Evolutionary conservation across 1,140 invertebrate genomes (phyloP), one percentile per base, ranked within the genome.

Genomic region (Ceratosolen solmsi): DNA sequence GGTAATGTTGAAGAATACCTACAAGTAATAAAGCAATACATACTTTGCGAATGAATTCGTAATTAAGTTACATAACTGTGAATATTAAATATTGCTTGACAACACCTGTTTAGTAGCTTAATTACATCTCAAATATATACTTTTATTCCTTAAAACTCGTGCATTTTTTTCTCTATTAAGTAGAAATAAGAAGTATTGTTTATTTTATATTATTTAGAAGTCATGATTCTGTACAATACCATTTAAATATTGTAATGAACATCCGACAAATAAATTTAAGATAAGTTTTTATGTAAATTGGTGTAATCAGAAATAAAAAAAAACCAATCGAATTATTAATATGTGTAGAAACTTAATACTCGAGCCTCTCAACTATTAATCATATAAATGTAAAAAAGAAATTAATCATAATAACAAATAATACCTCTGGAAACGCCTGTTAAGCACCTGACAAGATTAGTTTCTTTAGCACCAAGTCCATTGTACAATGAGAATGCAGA

Each of bases 361-460:
- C 22, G 15, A 38, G 22, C 33, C 15, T n/a, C 25, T 38, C 17
- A 68, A n/a, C 20, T 38, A 15, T n/a, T n/a, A n/a, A n/a, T n/a
- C n/a, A n/a, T n/a, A n/a, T n/a, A n/a, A n/a, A n/a, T n/a, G n/a
- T n/a, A n/a, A n/a, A n/a, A n/a, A 7, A 27, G 0, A 20, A 65
- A 15, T 20, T 17, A 65, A 36, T 9, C 2, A 3, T 2, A 1
- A 20, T 49, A 51, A 72, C 1, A 51, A 75, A 68, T 8, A 36
- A n/a, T 78, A 87, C 89, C 88, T 85, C 83, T 89, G 2, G 88
- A 87, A n/a, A 89, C 70, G 30, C 84, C 88, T 17, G 82, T 79
- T 4, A 87, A 76, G n/a, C 72, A 84, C 82, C 88, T 84, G 15
- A 84, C 87, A 46, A 82, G 83, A 76, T 88, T 83, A n/a, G 86